Base-by-base conservation (phyloP, 2,797 vertebrate genomes). In the Xenops minutus region DNA sequence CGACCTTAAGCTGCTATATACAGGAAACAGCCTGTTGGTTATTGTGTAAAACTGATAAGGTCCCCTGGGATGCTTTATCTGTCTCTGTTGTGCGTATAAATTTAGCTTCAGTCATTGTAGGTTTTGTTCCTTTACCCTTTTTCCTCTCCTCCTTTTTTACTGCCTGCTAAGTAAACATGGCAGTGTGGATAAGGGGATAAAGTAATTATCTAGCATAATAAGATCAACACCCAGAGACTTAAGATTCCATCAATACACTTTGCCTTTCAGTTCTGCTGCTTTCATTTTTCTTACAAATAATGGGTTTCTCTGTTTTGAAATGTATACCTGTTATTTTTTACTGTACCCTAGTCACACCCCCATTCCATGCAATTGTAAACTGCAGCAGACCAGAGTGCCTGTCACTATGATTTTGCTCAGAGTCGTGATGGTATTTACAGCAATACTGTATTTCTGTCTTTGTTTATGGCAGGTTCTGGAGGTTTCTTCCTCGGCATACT, bases 31-130 rank as follows among this genome's bases (percentile, higher is more conserved):
- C 94, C 95, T 96, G 95, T 96, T 96, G 94, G 94, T 95, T 97
- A 95, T 97, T 97, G 96, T 96, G 93, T 95, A 95, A 92, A 96
- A 92, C 95, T 96, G 95, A 95, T 97, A 96, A 96, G 89, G 93
- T 91, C 96, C 83, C 80, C 64, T 82, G 96, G 88, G 96, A 85
- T 85, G 64, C 83, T 96, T 96, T 96, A 96, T 93, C 94, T 94
- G 86, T 90, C 92, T 95, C 91, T 92, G 93, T 94, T 95, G 90
- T 77, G 72, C 0, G 1, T 96, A 87, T 90, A 97, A 96, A 97
- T 95, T 95, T 97, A 95, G 92, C 85, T 92, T 83, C 80, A 94
- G 88, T 91, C 88, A 83, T 83, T 91, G 93, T 91, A 64, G 81
- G 82, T 94, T 96, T 93, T 96, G 90, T 88, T 96, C 90, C 85